Evolutionary conservation across 2,797 vertebrate genomes (phyloP).

Genomic region (Darevskia nairensis): DNA sequence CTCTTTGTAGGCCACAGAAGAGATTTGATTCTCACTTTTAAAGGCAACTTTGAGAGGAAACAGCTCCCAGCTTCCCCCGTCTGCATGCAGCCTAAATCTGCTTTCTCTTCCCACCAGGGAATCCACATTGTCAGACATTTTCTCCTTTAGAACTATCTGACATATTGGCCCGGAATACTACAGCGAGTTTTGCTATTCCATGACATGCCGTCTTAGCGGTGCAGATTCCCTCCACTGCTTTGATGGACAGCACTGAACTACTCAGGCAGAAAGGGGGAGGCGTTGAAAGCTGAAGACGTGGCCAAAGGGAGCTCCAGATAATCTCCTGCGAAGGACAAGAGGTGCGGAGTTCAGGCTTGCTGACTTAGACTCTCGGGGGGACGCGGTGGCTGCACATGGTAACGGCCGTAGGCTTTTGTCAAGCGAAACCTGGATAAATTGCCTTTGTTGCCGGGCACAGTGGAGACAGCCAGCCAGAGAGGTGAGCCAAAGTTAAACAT

Average conservation of each 20-base stretch:
- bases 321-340: conserved; percentile 40
- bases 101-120: conserved; percentile 54
- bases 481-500: too few relatives aligned
- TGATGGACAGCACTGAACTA: not conserved
- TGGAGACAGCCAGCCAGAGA: too few relatives aligned
- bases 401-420: not conserved
- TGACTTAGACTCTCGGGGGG: conserved; percentile 34
- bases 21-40: not conserved
- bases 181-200: conserved; percentile 59
- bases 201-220: conserved; percentile 33
- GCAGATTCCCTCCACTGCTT: conserved; percentile 53
- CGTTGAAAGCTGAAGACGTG: conserved; percentile 20
- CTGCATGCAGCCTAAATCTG: conserved; percentile 44
- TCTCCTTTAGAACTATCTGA: conserved; percentile 58
- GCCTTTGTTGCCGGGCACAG: not conserved
- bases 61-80: conserved; percentile 11
- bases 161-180: conserved; percentile 60
- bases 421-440: not conserved
- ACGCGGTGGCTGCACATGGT: not conserved
- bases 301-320: conserved; percentile 23
- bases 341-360: conserved; percentile 16
- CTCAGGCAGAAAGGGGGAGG: conserved; percentile 48
- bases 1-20: not conserved
- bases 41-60: not conserved
- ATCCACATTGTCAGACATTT: conserved; percentile 60